Evolutionary conservation across 1,140 invertebrate genomes (phyloP), one percentile per base, ranked within the genome.

Genomic region (Drosophila malerkotliana): DNA sequence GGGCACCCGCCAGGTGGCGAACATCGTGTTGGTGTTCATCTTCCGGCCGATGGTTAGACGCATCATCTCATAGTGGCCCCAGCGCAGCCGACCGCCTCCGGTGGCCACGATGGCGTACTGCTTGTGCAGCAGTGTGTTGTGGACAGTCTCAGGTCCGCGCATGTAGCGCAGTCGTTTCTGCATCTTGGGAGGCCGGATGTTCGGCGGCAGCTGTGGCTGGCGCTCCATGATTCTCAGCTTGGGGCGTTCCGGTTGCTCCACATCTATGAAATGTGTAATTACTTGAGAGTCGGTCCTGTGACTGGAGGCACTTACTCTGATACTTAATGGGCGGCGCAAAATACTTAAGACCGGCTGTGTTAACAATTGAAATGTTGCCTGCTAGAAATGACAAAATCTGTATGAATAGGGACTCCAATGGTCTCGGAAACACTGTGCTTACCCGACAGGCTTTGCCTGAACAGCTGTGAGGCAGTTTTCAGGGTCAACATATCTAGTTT

Each of bases 1-100:
- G 91, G 98, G 97, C 2, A 99, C 93, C 77, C 99, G 93, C 98
- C 98, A 99, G 28, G 98, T 93, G n/a, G 98, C 97, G 94, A 99
- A 99, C 95, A 96, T 97, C 75, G 94, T 94, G 58, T 93, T 94
- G 21, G 93, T 91, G 81, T 98, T 95, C 78, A 99, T 94, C 77
- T 96, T 95, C 49, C 95, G 93, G 47, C 95, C 94, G 26, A 92
- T 91, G 2, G 90, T 91, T 12, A 97, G 92, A 90, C 98, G 94
- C 15, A 98, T 94, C 95, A 98, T 96, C 93, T 99, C 98, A 92
- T 98, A 95, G 92, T 99, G 97, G 47, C 95, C 94, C 88, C 93
- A 93, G 71, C 93, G 94, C 69, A 99, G 84, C 76, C 97, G 94
- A 1, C 98, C 98, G 60, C 98, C 98, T 54, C 94, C 92, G n/a